Conservation (phyloP, 2,888 invertebrate genomes). For the Pasiphila rectangulata region DNA sequence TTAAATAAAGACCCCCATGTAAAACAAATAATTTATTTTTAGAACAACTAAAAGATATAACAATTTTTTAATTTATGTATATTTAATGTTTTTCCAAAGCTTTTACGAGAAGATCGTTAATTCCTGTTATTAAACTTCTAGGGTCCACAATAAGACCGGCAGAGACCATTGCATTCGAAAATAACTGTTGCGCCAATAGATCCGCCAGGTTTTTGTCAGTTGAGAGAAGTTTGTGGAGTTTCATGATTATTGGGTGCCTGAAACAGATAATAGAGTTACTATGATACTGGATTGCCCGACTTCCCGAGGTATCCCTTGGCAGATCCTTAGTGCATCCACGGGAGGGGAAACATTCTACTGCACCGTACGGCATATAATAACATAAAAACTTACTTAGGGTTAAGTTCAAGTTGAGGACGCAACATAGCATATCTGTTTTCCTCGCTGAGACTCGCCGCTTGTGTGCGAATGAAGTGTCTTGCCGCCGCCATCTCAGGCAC, state of each 20-base stretch:
- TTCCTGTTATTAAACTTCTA: constrained; percentile 88
- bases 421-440: constrained; percentile 92
- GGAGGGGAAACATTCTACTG: too few species aligned
- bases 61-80: background rate
- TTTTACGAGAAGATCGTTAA: constrained; percentile 92
- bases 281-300: too few species aligned
- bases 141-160: constrained; percentile 97
- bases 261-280: constrained; percentile 31
- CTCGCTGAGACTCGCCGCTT: constrained; percentile 89
- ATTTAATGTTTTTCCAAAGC: constrained; percentile 87
- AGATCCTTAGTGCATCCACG: too few species aligned
- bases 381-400: constrained; percentile 86
- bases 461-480: constrained; percentile 95
- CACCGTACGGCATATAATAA: too few species aligned
- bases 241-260: constrained; percentile 94
- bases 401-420: constrained; percentile 96
- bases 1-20: too few species aligned
- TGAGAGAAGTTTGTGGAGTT: constrained; percentile 87
- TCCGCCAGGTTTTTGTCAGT: constrained; percentile 90
- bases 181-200: constrained; percentile 93
- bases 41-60: constrained; percentile 6
- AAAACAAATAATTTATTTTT: constrained; percentile 11
- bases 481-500: constrained; percentile 99
- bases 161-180: constrained; percentile 96
- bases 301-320: too few species aligned